Base-by-base conservation (phyloP, 2,113 vertebrate genomes). In the Apteryx owenii region DNA sequence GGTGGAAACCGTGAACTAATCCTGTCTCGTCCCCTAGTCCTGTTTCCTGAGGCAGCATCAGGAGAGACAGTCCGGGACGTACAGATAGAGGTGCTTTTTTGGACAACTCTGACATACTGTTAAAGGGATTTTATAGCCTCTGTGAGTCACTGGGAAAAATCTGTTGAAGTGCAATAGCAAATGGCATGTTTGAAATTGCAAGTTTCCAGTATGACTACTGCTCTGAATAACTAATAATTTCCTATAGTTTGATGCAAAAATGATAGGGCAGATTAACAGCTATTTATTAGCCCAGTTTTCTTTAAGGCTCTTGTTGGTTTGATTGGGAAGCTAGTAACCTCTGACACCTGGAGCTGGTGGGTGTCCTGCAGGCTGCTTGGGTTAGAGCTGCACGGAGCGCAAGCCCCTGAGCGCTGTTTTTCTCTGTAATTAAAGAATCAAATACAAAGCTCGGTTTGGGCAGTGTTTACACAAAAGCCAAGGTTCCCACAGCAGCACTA, bases 401-500 rank as follows among this genome's bases (percentile, higher is more conserved):
- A 81, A 69, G 78, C 31, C 54, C 2, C 0, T 54, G 71, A 81
- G 76, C 4, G 5, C 73, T 64, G 7, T 81, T 89, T 89, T 95
- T 62, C 92, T 81, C 72, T 88, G 54, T 78, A 94, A 91, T 92
- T 93, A 93, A 82, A 85, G 80, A 94, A 77, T 79, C 60, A 73
- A 73, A 85, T 70, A 91, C 94, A 93, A 91, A 95, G 79, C 68
- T 61, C 71, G 54, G 10, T 66, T 95, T 82, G 71, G 60, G 58
- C 31, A 51, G 31, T 96, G 89, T 95, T 97, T 95, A 91, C 76
- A 73, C 81, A 89, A 66, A 97, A 91, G 83, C 48, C 81, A 77
- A 91, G 62, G 92, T 95, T 97, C 95, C 94, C 84, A 92, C 91
- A 94, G 91, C 89, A 91, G 42, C 81, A 58, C 79, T 73, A 91